Conservation (phyloP, 2,113 vertebrate species). For the Anhinga rufa region DNA sequence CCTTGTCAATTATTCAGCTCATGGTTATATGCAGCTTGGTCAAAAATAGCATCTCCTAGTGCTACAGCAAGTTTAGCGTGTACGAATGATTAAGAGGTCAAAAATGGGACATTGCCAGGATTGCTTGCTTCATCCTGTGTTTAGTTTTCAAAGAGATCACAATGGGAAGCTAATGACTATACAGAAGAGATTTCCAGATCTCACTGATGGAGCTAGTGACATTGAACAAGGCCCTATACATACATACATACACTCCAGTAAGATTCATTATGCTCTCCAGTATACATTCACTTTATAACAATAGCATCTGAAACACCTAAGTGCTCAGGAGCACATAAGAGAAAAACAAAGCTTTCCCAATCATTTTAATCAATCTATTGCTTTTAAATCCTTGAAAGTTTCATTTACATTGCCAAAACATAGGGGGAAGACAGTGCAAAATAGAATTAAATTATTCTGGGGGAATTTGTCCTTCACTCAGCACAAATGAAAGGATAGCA, state of each 20-base stretch:
- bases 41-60: background rate
- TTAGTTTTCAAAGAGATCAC: background rate
- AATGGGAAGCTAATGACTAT: background rate
- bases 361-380: background rate
- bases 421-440: background rate
- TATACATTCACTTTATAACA: background rate
- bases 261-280: background rate
- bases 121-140: background rate
- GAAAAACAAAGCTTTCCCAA: background rate
- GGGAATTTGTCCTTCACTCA: background rate
- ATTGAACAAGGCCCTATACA: background rate
- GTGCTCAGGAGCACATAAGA: background rate
- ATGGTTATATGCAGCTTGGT: background rate
- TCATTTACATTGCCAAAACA: background rate
- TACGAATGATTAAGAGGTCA: background rate
- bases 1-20: background rate
- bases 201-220: background rate
- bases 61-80: background rate
- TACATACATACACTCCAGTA: background rate
- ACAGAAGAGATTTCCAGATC: background rate
- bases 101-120: background rate
- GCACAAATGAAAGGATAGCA: background rate
- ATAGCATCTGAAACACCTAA: background rate
- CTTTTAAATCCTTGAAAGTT: background rate
- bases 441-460: background rate